phyloP scores from a whole-genome alignment of 2,113 vertebrate genomes.

The Indicator indicator region DNA sequence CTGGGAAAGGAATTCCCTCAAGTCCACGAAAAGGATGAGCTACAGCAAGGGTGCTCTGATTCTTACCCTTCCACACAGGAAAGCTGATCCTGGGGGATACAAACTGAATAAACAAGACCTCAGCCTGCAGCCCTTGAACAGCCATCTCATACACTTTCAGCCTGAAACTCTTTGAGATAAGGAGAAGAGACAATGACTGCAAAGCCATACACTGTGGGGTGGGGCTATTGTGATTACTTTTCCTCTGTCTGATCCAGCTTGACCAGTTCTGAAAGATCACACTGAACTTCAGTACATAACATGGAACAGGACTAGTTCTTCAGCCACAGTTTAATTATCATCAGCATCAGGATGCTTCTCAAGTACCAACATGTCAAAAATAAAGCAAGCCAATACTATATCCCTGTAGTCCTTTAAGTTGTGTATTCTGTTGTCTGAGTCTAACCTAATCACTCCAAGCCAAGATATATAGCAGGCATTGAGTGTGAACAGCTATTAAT shows the following conservation, averaged over 20 bases:
- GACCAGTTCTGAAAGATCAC: background rate
- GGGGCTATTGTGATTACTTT: background rate
- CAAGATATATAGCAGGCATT: background rate
- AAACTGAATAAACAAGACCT: background rate
- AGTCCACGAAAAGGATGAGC: background rate
- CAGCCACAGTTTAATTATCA: background rate
- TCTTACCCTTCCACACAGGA: background rate
- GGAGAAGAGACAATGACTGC: background rate
- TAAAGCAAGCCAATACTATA: background rate
- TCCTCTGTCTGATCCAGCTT: background rate
- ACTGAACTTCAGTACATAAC: rapidly evolving
- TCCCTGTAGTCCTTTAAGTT: background rate
- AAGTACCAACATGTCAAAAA: background rate
- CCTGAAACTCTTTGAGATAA: background rate
- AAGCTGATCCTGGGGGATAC: background rate
- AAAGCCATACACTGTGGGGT: background rate
- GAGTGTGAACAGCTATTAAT: background rate
- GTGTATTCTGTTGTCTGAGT: background rate
- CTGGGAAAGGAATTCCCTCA: background rate
- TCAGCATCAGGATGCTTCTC: background rate
- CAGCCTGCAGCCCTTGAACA: background rate
- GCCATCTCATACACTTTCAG: background rate
- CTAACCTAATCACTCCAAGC: background rate
- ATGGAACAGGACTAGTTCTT: background rate
- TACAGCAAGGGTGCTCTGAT: too few relatives aligned